A percentile compares a stretch with the other conserved stretches of the same genome.
Evolutionary conservation across 2,113 vertebrate species (phyloP).

Genomic region (Salvator merianae): DNA sequence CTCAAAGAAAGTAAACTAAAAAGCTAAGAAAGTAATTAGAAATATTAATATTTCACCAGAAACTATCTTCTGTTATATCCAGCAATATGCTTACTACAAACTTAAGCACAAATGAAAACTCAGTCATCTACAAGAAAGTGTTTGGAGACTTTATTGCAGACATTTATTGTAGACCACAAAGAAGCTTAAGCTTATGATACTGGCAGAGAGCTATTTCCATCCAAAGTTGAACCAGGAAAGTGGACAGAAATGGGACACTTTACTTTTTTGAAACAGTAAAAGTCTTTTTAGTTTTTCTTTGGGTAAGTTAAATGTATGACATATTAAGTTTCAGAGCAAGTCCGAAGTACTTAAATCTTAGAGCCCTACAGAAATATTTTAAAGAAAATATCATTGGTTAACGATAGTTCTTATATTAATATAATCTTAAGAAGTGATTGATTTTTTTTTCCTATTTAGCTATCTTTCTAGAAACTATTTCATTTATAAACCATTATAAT

Average conservation of each 20-base stretch:
- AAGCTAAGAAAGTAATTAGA: conserved; percentile 67
- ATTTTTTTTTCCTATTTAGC: too few relatives aligned
- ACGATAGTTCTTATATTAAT: too few relatives aligned
- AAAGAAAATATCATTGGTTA: too few relatives aligned
- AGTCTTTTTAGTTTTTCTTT: too few relatives aligned
- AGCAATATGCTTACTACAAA: background rate
- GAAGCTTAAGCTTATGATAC: background rate
- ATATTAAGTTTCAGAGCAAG: too few relatives aligned
- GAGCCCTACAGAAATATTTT: too few relatives aligned
- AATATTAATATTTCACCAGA: conserved; percentile 19
- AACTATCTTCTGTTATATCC: background rate
- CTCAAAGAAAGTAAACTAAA: conserved; percentile 78
- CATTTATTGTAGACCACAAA: background rate
- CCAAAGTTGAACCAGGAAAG: background rate
- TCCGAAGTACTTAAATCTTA: too few relatives aligned
- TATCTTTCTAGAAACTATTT: too few relatives aligned
- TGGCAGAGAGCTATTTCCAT: background rate
- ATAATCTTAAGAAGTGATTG: too few relatives aligned
- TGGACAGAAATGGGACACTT: background rate
- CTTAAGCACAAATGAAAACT: conserved; percentile 9
- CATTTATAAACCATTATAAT: too few relatives aligned
- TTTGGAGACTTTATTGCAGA: background rate
- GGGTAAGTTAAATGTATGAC: too few relatives aligned
- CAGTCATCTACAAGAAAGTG: conserved; percentile 17
- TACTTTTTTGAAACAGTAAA: background rate